Evolutionary conservation across 2,797 vertebrate genomes (phyloP).

Genomic region (Hapalemur alaotrensis): DNA sequence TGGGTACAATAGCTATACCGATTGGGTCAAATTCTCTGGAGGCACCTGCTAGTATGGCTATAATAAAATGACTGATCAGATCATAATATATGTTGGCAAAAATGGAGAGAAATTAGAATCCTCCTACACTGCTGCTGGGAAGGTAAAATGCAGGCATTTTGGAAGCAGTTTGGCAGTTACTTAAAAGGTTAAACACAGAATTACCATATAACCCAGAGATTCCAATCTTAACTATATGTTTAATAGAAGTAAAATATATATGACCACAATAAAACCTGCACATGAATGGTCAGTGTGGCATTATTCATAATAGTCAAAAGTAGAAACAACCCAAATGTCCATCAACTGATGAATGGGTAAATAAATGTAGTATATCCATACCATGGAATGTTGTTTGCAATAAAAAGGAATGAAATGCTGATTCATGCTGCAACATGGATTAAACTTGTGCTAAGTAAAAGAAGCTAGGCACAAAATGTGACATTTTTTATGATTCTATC

Average conservation of each 20-base stretch:
- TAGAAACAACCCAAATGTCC: neutral
- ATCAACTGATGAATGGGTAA: neutral
- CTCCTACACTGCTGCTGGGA: neutral
- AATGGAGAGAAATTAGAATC: neutral
- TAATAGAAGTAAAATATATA: neutral
- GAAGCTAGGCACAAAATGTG: neutral
- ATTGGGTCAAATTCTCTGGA: neutral
- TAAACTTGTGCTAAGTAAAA: neutral
- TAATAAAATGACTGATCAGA: neutral
- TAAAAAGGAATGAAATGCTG: neutral
- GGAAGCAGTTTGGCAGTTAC: neutral
- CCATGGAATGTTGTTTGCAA: neutral
- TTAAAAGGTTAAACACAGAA: neutral
- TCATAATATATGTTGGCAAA: neutral
- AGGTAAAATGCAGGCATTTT: neutral
- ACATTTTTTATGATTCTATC: neutral
- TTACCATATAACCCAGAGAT: neutral
- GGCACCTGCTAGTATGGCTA: neutral
- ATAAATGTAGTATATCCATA: neutral
- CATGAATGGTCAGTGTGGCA: neutral
- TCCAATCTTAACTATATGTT: neutral
- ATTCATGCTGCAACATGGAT: neutral
- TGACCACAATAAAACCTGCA: neutral
- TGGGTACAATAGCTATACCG: neutral
- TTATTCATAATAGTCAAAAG: neutral